phyloP scores from a whole-genome alignment of 1,140 invertebrate species.

The Proctacanthus coquilletti region DNA sequence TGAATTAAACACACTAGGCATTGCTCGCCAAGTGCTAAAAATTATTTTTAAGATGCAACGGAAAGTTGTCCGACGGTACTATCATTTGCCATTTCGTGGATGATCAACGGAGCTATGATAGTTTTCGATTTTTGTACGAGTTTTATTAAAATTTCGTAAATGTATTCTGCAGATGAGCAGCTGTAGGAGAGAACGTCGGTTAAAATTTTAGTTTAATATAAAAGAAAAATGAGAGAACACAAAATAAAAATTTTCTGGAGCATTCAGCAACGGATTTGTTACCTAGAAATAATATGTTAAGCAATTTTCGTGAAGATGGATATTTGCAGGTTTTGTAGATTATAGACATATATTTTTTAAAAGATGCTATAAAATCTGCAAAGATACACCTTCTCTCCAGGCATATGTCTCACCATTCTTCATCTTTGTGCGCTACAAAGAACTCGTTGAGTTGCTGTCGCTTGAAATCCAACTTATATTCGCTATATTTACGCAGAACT shows the following conservation, averaged over 20 bases:
- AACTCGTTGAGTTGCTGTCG: constrained; percentile 96
- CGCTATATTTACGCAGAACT: constrained; percentile 93
- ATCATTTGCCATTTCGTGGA: not conserved
- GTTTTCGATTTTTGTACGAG: not conserved
- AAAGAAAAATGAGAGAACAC: too few relatives aligned
- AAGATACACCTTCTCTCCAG: not conserved
- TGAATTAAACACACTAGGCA: constrained; percentile 24
- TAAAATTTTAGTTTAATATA: not conserved
- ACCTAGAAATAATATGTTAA: too few relatives aligned
- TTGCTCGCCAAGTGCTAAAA: constrained; percentile 27
- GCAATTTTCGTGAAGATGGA: not conserved
- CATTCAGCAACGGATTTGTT: too few relatives aligned
- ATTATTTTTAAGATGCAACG: too few relatives aligned
- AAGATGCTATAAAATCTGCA: too few relatives aligned
- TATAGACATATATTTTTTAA: too few relatives aligned
- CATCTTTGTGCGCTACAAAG: constrained; percentile 97
- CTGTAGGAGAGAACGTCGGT: not conserved
- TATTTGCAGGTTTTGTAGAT: not conserved
- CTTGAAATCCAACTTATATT: constrained; percentile 95
- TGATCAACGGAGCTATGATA: not conserved
- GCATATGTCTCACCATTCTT: constrained; percentile 81
- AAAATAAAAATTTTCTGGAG: too few relatives aligned
- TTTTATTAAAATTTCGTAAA: too few relatives aligned
- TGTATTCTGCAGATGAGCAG: too few relatives aligned
- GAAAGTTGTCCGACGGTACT: constrained; percentile 1